Conservation (phyloP, 2,113 vertebrate species). For the Scolopax mira region DNA sequence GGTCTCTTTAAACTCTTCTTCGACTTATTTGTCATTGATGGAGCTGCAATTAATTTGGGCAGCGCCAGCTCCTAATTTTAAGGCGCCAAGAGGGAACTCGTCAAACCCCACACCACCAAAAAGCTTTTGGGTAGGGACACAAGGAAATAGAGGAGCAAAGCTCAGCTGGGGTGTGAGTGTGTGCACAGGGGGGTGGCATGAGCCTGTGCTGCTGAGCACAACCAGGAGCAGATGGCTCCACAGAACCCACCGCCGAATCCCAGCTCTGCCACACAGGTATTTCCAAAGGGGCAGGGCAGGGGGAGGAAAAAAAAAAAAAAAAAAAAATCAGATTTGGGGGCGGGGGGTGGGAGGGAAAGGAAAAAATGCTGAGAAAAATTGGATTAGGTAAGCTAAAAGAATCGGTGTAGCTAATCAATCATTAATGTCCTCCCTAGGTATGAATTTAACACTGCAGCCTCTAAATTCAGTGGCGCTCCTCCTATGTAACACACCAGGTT, state of each 20-base stretch:
- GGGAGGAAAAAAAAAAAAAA: too few relatives aligned
- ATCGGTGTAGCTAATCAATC: neutral
- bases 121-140: neutral
- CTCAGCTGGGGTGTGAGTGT: neutral
- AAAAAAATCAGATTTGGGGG: neutral
- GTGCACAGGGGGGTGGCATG: neutral
- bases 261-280: neutral
- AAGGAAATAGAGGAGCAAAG: neutral
- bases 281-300: neutral
- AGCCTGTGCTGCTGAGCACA: fast-evolving
- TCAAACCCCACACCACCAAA: neutral
- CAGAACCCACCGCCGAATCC: neutral
- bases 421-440: neutral
- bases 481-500: neutral
- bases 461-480: neutral
- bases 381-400: neutral
- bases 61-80: neutral
- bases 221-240: neutral
- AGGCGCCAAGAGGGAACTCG: neutral
- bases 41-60: neutral
- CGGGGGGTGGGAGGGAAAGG: too few relatives aligned
- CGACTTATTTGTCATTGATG: neutral
- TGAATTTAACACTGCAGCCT: neutral
- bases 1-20: neutral
- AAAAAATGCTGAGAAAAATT: neutral